Evolutionary conservation across 2,888 invertebrate species (phyloP), one percentile per base, ranked within the genome.

Genomic region (Lycaena phlaeas): DNA sequence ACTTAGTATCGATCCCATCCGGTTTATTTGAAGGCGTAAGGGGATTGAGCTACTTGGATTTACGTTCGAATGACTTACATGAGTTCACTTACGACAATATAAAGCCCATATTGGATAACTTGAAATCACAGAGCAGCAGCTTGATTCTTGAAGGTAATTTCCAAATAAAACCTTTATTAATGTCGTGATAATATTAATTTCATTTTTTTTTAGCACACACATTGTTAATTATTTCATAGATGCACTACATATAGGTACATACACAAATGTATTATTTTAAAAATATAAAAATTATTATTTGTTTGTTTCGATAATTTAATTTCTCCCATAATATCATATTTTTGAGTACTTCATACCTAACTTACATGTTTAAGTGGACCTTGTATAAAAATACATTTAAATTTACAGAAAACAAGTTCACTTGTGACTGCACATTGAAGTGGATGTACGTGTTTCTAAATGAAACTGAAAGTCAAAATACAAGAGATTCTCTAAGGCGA

Each of bases 341-440:
- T n/a, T n/a, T n/a, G n/a, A n/a, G n/a, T n/a, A n/a, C n/a, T n/a
- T n/a, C n/a, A n/a, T n/a, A n/a, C n/a, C n/a, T n/a, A n/a, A n/a
- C n/a, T n/a, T n/a, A n/a, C n/a, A n/a, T 18, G 6, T 4, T 18
- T 18, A 18, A 18, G 3, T 6, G 18, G 3, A 18, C 6, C 6
- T 18, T 18, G 4, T 3, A 6, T 18, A 3, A 18, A 4, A 18
- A 18, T 4, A 4, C 18, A 4, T 6, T 4, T 27, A 11, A 29
- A 18, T 64, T 86, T 85, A 39, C 90, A 94, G 94, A 91, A 57
- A 95, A 94, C 81, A 89, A 89, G 67, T 90, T 94, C 74, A 87
- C 89, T 54, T 95, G 94, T 76, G 93, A 94, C 85, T 94, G 94
- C 69, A 90, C 92, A 51, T 79, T 94, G 52, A 88, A 89, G 52